Evolutionary conservation across 2,888 invertebrate species (phyloP).

Genomic region (Lepetodrilus schrolli): DNA sequence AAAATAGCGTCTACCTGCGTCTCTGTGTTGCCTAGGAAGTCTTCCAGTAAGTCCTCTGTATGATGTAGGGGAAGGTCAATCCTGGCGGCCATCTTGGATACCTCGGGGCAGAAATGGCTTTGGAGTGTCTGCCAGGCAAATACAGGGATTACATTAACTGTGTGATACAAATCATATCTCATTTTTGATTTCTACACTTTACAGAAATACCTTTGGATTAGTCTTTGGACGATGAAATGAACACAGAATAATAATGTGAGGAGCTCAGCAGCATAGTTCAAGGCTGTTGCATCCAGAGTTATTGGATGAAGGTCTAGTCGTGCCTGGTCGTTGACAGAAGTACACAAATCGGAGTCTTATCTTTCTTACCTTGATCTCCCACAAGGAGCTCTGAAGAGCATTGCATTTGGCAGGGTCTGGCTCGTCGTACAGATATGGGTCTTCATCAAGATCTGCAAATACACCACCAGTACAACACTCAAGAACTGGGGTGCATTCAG

Average conservation of each 20-base stretch:
- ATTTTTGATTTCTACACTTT: too few species aligned
- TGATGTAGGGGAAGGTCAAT: conserved; percentile 82
- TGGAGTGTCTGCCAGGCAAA: conserved; percentile 86
- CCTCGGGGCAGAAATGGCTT: conserved; percentile 83
- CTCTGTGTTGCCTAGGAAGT: conserved; percentile 81
- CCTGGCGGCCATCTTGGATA: conserved; percentile 84
- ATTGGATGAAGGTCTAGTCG: too few species aligned
- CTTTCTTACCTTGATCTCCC: conserved; percentile 84
- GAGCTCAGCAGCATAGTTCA: too few species aligned
- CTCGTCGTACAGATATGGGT: conserved; percentile 91
- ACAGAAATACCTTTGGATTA: too few species aligned
- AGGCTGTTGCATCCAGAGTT: too few species aligned
- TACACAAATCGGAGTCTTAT: not conserved
- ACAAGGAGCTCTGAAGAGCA: conserved; percentile 91
- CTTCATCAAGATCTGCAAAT: conserved; percentile 74
- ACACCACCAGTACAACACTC: too few species aligned
- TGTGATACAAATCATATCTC: too few species aligned
- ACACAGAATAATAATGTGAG: too few species aligned
- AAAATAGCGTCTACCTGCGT: conserved; percentile 78
- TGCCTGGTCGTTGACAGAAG: too few species aligned
- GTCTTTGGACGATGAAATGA: too few species aligned
- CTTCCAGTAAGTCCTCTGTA: conserved; percentile 82
- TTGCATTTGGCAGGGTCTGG: conserved; percentile 85
- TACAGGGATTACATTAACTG: too few species aligned
- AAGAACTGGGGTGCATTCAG: too few species aligned